Conservation (phyloP, 2,797 vertebrate species). For the Linurgus olivaceus region DNA sequence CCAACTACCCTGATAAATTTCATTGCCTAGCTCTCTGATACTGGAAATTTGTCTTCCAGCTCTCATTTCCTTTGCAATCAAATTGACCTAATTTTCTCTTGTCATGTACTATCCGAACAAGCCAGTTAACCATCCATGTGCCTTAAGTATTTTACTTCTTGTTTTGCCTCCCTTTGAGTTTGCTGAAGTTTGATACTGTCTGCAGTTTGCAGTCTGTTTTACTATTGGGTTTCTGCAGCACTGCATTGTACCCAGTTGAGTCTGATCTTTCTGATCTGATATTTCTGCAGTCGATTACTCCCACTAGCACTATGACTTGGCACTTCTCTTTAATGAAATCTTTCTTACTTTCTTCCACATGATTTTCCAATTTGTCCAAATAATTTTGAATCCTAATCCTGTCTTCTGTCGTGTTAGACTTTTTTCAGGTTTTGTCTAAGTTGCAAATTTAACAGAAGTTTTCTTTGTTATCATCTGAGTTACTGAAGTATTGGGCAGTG, state of each 20-base stretch:
- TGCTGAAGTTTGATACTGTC: background rate
- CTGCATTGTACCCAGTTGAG: background rate
- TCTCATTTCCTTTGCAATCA: background rate
- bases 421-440: background rate
- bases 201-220: background rate
- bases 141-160: background rate
- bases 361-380: background rate
- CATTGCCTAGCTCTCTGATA: background rate
- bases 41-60: background rate
- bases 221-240: background rate
- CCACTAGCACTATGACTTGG: background rate
- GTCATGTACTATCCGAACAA: background rate
- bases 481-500: background rate
- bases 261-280: background rate
- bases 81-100: background rate
- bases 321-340: background rate
- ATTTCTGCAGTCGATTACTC: background rate
- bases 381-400: background rate
- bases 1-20: background rate
- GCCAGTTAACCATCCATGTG: accelerated
- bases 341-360: background rate
- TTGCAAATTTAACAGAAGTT: background rate
- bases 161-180: background rate
- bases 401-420: background rate
- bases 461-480: background rate